These are phyloP conservation scores for Rhineura floridana DNA, from an alignment of 2,113 vertebrate species.

Conservation along the genomic window DNA sequence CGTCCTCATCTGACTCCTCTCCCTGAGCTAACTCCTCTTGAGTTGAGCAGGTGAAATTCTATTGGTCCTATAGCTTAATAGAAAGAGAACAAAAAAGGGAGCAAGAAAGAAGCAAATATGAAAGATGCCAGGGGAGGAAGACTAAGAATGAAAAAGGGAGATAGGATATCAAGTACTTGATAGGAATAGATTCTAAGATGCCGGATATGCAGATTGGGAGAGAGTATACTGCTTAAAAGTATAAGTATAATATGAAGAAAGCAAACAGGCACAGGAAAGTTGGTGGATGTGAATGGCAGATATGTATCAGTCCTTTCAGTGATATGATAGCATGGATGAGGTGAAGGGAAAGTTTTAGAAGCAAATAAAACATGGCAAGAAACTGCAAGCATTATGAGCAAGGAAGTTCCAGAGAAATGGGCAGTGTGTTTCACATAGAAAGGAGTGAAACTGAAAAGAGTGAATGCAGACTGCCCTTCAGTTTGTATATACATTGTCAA, in stretches of 20 bases:
- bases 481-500: slow-evolving; percentile 31
- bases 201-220: too few species aligned
- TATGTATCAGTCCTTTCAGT: not conserved
- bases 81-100: not conserved
- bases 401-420: not conserved
- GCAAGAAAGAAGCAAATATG: not conserved
- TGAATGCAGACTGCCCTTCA: not conserved
- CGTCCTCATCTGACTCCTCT: too few species aligned
- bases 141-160: not conserved
- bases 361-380: not conserved
- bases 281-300: not conserved
- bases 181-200: too few species aligned
- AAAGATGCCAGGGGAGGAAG: not conserved
- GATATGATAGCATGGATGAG: not conserved
- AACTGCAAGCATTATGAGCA: not conserved
- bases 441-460: not conserved
- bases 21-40: too few species aligned
- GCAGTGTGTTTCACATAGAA: not conserved
- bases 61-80: not conserved
- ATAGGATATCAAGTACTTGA: too few species aligned
- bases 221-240: not conserved
- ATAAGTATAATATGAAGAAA: too few species aligned
- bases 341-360: not conserved
- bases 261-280: not conserved
- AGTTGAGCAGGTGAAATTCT: not conserved